Percentiles rank a stretch among this genome's conserved stretches.
Conservation (phyloP, 2,797 vertebrate genomes). For the Avahi laniger region DNA sequence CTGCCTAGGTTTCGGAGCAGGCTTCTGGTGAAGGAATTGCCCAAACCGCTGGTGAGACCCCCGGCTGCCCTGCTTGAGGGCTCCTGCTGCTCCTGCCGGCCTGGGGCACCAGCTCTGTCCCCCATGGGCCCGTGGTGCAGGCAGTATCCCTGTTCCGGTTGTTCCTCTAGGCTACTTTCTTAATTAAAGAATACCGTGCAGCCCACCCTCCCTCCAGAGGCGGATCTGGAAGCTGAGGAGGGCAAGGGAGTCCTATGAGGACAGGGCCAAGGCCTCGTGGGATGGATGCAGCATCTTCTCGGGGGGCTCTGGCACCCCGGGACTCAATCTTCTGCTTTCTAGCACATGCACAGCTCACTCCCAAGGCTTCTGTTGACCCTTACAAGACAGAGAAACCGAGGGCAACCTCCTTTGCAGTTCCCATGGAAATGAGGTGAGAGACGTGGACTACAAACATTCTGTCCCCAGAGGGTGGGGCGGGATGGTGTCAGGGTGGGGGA, state of each 20-base stretch:
- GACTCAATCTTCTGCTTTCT: background rate
- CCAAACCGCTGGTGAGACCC: background rate
- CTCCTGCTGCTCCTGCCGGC: background rate
- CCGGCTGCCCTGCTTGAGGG: background rate
- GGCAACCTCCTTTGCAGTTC: slow-evolving; percentile 14
- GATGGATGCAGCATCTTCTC: too few relatives aligned
- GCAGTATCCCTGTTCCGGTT: background rate
- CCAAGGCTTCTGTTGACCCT: background rate
- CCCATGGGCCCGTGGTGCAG: background rate
- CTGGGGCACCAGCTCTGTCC: background rate
- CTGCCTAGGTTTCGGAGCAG: background rate
- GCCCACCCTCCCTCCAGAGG: background rate
- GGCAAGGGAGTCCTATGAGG: background rate
- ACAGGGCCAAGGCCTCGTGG: background rate
- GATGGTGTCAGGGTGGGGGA: too few relatives aligned
- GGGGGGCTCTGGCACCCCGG: background rate
- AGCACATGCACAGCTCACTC: background rate
- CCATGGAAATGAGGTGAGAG: slow-evolving; percentile 67
- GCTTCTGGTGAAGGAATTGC: background rate
- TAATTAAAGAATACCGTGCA: background rate
- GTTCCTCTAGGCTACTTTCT: background rate
- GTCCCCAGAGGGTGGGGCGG: background rate
- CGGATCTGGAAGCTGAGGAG: background rate
- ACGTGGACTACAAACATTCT: fast-evolving
- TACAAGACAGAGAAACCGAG: background rate